Evolutionary conservation across 2,113 vertebrate species (phyloP).

Genomic region (Sphaerodactylus townsendi): DNA sequence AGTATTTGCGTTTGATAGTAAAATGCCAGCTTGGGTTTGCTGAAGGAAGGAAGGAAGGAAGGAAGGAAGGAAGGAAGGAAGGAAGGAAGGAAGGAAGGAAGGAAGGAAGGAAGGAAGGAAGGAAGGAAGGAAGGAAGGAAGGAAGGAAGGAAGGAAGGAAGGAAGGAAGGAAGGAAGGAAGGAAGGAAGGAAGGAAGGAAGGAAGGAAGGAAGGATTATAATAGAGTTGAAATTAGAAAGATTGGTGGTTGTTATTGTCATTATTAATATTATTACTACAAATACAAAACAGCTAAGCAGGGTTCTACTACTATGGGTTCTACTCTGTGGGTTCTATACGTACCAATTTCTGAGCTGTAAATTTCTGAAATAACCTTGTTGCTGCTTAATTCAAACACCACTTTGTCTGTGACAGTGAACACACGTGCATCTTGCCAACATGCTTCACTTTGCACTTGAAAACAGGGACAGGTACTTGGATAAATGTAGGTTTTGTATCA

Average conservation of each 20-base stretch:
- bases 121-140: not conserved
- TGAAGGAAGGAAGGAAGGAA: not conserved
- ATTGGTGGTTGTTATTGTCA: too few species aligned
- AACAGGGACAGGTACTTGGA: too few species aligned
- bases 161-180: not conserved
- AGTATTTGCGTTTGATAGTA: not conserved
- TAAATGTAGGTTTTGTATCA: too few species aligned
- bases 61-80: not conserved
- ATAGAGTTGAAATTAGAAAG: not conserved
- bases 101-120: not conserved
- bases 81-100: not conserved
- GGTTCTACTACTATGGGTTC: too few species aligned
- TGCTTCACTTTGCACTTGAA: too few species aligned
- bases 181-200: not conserved
- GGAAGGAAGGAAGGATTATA: not conserved
- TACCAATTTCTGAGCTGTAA: too few species aligned
- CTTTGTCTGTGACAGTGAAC: too few species aligned
- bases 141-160: not conserved
- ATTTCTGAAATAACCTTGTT: too few species aligned
- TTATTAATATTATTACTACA: not conserved
- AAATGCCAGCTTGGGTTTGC: not conserved
- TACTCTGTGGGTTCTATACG: too few species aligned
- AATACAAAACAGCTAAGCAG: not conserved
- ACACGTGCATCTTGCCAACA: too few species aligned
- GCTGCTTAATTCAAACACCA: too few species aligned